phyloP scores from a whole-genome alignment of 2,797 vertebrate genomes.

The Scyliorhinus canicula region DNA sequence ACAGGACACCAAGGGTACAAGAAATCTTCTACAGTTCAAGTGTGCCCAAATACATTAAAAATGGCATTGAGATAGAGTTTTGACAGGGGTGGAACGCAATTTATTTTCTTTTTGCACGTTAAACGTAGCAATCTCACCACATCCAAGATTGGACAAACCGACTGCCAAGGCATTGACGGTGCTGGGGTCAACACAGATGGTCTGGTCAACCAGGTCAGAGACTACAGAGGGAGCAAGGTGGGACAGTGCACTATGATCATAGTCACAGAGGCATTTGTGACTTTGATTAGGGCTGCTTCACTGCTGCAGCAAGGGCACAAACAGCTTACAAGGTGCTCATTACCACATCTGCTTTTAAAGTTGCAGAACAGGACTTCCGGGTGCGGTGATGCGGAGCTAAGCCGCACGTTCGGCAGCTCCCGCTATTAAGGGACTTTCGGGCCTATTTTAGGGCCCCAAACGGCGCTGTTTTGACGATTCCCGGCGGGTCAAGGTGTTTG shows the following conservation, averaged over 20 bases:
- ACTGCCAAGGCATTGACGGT: neutral
- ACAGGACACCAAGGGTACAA: neutral
- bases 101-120: neutral
- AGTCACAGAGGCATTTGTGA: neutral
- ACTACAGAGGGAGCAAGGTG: neutral
- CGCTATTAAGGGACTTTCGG: too few relatives aligned
- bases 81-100: neutral
- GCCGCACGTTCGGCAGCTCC: too few relatives aligned
- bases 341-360: neutral
- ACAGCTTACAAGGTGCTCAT: neutral
- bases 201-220: neutral
- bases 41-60: neutral
- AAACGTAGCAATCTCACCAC: neutral
- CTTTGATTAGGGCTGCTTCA: neutral
- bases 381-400: too few relatives aligned
- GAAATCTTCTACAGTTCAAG: neutral
- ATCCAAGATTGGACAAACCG: neutral
- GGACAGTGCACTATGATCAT: neutral
- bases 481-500: too few relatives aligned
- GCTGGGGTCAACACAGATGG: neutral
- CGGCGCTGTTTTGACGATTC: too few relatives aligned
- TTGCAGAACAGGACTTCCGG: neutral
- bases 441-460: too few relatives aligned
- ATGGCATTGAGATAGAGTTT: neutral
- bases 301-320: neutral